Evolutionary conservation across 2,888 invertebrate species (phyloP).

Genomic region (Kuschelorhynchus macadamiae): DNA sequence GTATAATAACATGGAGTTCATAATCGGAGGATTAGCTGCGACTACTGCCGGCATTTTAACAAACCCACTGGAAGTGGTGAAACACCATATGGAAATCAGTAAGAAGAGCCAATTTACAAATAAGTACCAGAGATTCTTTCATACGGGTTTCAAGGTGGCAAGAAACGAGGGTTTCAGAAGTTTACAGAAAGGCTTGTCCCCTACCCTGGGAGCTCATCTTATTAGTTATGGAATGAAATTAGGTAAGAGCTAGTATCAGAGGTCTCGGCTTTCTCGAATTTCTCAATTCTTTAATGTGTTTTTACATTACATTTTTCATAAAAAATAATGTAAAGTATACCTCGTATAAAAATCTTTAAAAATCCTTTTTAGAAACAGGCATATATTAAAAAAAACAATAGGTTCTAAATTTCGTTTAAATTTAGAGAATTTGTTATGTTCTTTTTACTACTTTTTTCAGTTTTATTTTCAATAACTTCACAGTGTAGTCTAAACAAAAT

Average conservation of each 20-base stretch:
- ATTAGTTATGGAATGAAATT: slow-evolving; percentile 53
- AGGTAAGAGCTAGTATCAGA: slow-evolving; percentile 41
- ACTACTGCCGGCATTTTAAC: slow-evolving; percentile 53
- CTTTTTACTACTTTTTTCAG: too few species aligned
- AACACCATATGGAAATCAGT: slow-evolving; percentile 54
- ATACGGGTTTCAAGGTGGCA: slow-evolving; percentile 48
- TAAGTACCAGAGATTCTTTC: slow-evolving; percentile 45
- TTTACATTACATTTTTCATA: too few species aligned
- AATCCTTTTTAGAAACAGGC: too few species aligned
- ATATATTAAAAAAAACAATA: too few species aligned
- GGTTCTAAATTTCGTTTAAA: too few species aligned
- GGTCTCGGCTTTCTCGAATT: too few species aligned
- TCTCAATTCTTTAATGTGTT: too few species aligned
- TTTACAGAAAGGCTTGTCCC: slow-evolving; percentile 52
- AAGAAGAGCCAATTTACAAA: slow-evolving; percentile 50
- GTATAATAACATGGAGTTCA: slow-evolving; percentile 48
- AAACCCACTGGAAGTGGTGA: slow-evolving; percentile 53
- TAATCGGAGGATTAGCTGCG: slow-evolving; percentile 54
- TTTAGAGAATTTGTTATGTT: too few species aligned
- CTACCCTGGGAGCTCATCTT: slow-evolving; percentile 52
- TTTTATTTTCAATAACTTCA: too few species aligned
- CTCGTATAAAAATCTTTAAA: too few species aligned
- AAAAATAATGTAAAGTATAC: too few species aligned
- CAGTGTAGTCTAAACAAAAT: too few species aligned
- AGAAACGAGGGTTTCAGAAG: slow-evolving; percentile 49